Base-by-base conservation (phyloP, 2,113 vertebrate species). In the Triplophysa siluroides region DNA sequence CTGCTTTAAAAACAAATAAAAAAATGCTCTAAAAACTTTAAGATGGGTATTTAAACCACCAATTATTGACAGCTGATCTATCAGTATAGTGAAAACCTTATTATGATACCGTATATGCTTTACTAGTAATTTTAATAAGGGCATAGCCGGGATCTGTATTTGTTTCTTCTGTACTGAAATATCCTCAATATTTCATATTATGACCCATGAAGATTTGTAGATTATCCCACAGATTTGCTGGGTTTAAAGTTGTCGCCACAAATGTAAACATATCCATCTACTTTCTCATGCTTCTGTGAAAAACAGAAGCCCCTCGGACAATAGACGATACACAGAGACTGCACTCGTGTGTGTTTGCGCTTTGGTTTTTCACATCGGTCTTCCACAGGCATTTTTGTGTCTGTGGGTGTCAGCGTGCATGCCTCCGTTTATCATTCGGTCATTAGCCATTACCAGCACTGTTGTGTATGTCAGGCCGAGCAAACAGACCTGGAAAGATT, bases 381-480 rank as follows among this genome's bases (percentile, higher is more conserved):
- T 78, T 73, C 38, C 60, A 19, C 60, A 45, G 33, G 80, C 61
- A 68, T 73, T 73, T 65, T 47, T 43, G 21, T 77, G 78, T 83
- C 47, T 80, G 78, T 71, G 23, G 54, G 70, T 41, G 16, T 11
- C 19, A 21, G 64, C 16, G 16, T 75, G 33, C 16, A 21, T 9
- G 56, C 71, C 29, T 29, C 62, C 70, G n/a, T 79, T 80, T 73
- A 66, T 54, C 71, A 38, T 24, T 26, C 13, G 43, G 18, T 61
- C 65, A 68, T 75, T n/a, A 75, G 64, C 23, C n/a, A 52, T 79
- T 76, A 72, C 43, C 16, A n/a, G 41, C 1, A 43, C 82, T 86
- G 78, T 82, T 82, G 45, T 75, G 81, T 45, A 12, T 68, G 83
- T 92, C 89, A 86, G 83, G 21, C 8, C 83, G 80, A 89, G 84